Evolutionary conservation across 2,113 vertebrate species (phyloP).

Genomic region (Aegypius monachus): DNA sequence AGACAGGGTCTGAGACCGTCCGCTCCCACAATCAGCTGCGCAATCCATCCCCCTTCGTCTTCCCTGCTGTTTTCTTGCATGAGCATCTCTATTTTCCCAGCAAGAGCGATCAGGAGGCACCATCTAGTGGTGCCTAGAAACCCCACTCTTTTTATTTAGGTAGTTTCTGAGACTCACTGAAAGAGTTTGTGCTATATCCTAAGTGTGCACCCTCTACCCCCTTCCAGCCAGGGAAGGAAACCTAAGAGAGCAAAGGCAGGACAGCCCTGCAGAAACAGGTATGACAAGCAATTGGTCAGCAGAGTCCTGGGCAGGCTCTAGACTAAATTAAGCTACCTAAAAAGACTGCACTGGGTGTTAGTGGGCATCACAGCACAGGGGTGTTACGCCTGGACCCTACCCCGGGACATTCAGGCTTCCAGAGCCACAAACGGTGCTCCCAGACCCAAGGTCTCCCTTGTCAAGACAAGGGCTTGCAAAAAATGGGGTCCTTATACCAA

Average conservation of each 20-base stretch:
- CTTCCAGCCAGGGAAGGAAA: not conserved
- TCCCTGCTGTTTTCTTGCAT: accelerated
- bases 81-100: not conserved
- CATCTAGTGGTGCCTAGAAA: constrained; percentile 1
- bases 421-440: not conserved
- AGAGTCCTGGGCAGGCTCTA: not conserved
- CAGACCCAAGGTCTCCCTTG: not conserved
- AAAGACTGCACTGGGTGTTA: not conserved
- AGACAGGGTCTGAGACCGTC: accelerated
- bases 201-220: too few species aligned
- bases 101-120: not conserved
- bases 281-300: not conserved
- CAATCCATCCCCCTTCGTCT: too few species aligned
- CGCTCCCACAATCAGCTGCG: too few species aligned
- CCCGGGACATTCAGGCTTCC: not conserved
- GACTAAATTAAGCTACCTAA: not conserved
- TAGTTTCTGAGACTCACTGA: not conserved
- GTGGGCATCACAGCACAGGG: accelerated
- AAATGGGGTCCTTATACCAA: not conserved
- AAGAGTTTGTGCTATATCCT: not conserved
- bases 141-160: accelerated
- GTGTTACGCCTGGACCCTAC: not conserved
- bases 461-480: not conserved
- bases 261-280: not conserved
- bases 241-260: not conserved